Evolutionary conservation across 1,140 invertebrate species (phyloP), one percentile per base, ranked within the genome.

Genomic region (Trichonephila inaurata): DNA sequence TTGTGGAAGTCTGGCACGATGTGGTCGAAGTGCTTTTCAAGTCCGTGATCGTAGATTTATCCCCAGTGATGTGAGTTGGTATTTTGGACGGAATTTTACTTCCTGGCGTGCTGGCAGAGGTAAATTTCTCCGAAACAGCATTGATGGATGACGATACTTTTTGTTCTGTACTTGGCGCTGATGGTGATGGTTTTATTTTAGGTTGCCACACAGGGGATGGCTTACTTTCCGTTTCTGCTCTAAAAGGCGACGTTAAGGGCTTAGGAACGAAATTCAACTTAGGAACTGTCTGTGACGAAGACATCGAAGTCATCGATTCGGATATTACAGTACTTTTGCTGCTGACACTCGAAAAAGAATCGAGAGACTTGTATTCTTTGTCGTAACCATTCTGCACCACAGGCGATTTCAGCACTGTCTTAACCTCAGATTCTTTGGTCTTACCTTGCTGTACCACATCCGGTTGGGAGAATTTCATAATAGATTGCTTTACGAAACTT

Each of bases 261-360:
- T 97, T 97, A 44, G 97, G 97, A 83, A 97, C 95, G 96, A 98
- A 97, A 96, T 97, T 97, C 94, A 97, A 96, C 95, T 96, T 96
- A 94, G 96, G 96, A 91, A 96, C 96, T 94, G 95, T 96, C 77
- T 95, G 96, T 85, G 58, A 21, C 40, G 94, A 44, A n/a, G 81
- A 40, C 1, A 88, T n/a, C 51, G 51, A 51, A 5, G 89, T 64
- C 51, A 40, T 91, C 6, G 94, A 81, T 82, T 93, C 92, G 62
- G 86, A 93, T 24, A 93, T 89, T 1, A 93, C 33, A 44, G 92
- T 93, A 85, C 81, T 92, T n/a, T 92, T 60, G 18, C 24, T 91
- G 51, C 72, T 82, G 14, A 69, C 58, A 44, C 21, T 82, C 6
- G 72, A 14, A 40, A 58, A 88, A 64, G 86, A 88, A 40, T 64